Evolutionary conservation across 1,140 invertebrate genomes (phyloP), one percentile per base, ranked within the genome.

Genomic region (Belonocnema kinseyi): DNA sequence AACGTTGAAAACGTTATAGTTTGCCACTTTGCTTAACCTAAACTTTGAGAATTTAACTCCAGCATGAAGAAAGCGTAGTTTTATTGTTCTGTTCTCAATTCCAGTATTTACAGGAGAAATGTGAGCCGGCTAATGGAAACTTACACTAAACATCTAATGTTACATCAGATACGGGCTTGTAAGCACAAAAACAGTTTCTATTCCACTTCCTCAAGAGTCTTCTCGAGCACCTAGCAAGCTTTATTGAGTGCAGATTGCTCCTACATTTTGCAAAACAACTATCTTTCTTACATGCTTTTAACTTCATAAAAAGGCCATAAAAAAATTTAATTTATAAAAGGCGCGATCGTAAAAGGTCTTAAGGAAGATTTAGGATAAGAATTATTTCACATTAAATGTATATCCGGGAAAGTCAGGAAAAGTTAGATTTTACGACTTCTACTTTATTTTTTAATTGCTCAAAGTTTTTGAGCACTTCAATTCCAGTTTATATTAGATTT

Each of bases 121-220:
- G 58, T 21, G 40, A 66, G 58, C 58, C 58, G 40, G 58, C 58
- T 66, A 66, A 66, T 66, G 58, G 58, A 66, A 66, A 66, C 19
- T 11, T 61, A 61, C 58, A 66, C 58, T 66, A 26, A 66, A 66
- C 58, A 40, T 66, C 58, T 66, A 40, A 66, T 66, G 58, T 40
- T 61, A 13, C 16, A 33, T 26, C 5, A 13, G 19, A 40, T 66
- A 66, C 26, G 26, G 26, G 2, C 26, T 33, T 33, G 58, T 66
- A 66, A 66, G 40, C 58, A 66, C 6, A 66, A 66, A 66, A 66
- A 33, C 58, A 4, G 19, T 40, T 66, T 40, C 58, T 40, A 33
- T 33, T 13, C 17, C 12, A 16, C 12, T 21, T 66, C 58, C 40
- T 26, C 11, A 13, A 54, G 52, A n/a, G 6, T 16, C 16, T 53